Conservation (phyloP, 2,113 vertebrate species). For the Nannospalax galili region DNA sequence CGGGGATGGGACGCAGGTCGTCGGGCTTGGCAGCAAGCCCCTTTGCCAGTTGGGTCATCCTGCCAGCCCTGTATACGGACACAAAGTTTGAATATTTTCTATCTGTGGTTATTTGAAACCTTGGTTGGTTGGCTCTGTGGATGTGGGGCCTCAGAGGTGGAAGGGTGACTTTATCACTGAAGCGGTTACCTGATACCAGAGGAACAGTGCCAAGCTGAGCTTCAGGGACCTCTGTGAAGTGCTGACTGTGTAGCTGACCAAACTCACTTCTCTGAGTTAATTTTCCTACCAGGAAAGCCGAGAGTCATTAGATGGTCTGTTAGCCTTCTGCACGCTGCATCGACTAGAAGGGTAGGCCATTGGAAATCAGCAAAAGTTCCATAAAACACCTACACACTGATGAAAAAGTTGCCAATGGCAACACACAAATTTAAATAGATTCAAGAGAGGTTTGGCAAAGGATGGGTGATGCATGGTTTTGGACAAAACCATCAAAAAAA, state of each 20-base stretch:
- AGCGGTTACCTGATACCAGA: rapidly evolving
- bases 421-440: background rate
- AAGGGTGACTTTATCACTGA: background rate
- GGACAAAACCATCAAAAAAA: background rate
- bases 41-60: no score
- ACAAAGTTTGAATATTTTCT: no score
- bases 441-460: background rate
- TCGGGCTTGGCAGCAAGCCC: background rate
- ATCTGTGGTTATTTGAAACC: no score
- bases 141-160: no score
- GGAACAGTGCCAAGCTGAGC: background rate
- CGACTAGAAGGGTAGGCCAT: background rate
- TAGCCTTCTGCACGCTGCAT: no score
- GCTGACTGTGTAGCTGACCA: no score
- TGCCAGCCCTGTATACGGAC: no score
- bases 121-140: no score
- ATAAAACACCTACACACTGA: background rate
- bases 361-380: background rate
- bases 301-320: background rate
- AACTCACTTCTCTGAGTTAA: no score
- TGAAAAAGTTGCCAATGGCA: background rate
- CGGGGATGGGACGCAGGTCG: background rate
- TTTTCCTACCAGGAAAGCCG: background rate
- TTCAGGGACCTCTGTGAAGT: no score
- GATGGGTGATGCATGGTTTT: background rate